phyloP scores from a whole-genome alignment of 2,797 vertebrate species.

The Apogon hyalosoma region DNA sequence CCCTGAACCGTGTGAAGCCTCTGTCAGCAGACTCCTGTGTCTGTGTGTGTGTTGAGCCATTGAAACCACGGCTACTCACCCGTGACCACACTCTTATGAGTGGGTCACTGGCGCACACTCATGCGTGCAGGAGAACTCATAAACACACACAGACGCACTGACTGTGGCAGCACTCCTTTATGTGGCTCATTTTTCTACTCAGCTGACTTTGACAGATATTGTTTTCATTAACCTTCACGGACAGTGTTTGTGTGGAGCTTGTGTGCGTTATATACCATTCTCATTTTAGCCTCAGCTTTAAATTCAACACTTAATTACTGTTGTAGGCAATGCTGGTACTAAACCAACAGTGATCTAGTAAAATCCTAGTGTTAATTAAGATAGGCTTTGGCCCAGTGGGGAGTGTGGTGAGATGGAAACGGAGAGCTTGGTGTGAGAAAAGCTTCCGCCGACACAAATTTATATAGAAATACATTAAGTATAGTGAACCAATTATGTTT shows the following conservation, averaged over 20 bases:
- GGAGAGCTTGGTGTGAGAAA: conserved; percentile 14
- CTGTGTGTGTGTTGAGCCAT: conserved; percentile 50
- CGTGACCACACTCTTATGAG: conserved; percentile 65
- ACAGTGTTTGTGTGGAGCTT: conserved; percentile 14
- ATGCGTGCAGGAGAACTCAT: conserved; percentile 65
- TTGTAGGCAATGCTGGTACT: conserved; percentile 41
- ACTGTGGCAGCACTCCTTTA: conserved; percentile 42
- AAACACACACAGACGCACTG: conserved; percentile 50
- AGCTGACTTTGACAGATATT: conserved; percentile 58
- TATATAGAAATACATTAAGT: conserved; percentile 4
- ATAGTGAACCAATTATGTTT: conserved; percentile 10
- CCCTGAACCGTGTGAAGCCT: conserved; percentile 54
- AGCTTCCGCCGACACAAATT: conserved; percentile 15
- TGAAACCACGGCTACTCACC: conserved; percentile 73
- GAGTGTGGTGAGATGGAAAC: conserved; percentile 53
- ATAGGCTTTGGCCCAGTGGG: conserved; percentile 60
- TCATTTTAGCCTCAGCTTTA: conserved; percentile 6
- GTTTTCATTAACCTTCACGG: conserved; percentile 55
- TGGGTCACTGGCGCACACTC: conserved; percentile 70
- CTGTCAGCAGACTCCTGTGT: conserved; percentile 41
- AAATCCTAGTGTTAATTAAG: conserved; percentile 70
- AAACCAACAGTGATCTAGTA: conserved; percentile 64
- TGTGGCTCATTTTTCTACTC: conserved; percentile 56
- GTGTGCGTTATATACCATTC: conserved; percentile 1
- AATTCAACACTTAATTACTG: conserved; percentile 54